Evolutionary conservation across 2,113 vertebrate genomes (phyloP).

Genomic region (Mola mola): DNA sequence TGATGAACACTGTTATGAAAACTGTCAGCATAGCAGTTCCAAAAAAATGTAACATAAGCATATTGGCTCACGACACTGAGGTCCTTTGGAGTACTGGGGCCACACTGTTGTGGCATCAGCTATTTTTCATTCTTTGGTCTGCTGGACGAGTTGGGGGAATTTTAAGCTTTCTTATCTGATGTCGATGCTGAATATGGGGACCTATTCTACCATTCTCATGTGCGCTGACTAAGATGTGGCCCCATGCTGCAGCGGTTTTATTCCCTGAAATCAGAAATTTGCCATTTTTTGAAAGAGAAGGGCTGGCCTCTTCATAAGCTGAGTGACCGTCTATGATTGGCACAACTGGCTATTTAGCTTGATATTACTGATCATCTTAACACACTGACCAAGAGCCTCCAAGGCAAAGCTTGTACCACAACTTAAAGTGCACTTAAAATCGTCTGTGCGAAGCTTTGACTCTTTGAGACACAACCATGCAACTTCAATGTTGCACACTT

Average conservation of each 20-base stretch:
- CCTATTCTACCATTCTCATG: not conserved
- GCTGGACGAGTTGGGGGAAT: too few species aligned
- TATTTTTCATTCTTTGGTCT: too few species aligned
- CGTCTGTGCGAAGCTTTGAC: constrained; percentile 4
- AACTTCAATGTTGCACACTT: not conserved
- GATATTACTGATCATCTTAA: constrained; percentile 5
- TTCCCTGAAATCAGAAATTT: constrained; percentile 16
- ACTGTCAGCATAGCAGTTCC: too few species aligned
- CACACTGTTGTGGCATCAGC: too few species aligned
- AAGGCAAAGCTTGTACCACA: constrained; percentile 14
- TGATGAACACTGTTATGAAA: too few species aligned
- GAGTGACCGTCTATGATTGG: constrained; percentile 23
- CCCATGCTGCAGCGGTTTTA: constrained; percentile 19
- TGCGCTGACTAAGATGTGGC: constrained; percentile 6
- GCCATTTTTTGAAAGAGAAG: constrained; percentile 21
- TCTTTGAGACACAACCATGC: not conserved
- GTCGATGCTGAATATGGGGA: too few species aligned
- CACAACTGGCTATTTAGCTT: constrained; percentile 29
- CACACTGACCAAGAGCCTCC: constrained; percentile 1
- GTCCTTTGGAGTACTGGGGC: too few species aligned
- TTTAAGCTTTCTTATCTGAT: too few species aligned
- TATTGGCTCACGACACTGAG: too few species aligned
- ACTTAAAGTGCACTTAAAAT: constrained; percentile 3
- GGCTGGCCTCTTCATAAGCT: constrained; percentile 3
- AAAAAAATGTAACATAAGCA: too few species aligned